Evolutionary conservation across 2,113 vertebrate genomes (phyloP).

Genomic region (Cyanoramphus novaezelandiae): DNA sequence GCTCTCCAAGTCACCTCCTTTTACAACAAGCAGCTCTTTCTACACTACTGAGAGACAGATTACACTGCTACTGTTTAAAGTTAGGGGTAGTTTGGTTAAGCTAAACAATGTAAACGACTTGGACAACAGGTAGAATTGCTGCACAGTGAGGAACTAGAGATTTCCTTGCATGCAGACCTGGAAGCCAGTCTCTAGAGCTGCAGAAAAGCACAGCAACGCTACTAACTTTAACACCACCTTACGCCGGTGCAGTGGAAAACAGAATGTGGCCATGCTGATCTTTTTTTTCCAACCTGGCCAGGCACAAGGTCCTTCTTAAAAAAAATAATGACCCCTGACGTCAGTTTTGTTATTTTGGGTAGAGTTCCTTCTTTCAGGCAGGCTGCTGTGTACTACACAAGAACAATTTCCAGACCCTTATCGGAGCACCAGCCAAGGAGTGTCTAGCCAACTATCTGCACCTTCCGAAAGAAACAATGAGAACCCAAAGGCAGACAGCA

Average conservation of each 20-base stretch:
- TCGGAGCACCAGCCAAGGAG: slow-evolving; percentile 73
- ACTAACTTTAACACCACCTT: background rate
- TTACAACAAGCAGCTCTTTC: background rate
- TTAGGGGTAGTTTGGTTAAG: background rate
- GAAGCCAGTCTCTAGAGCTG: background rate
- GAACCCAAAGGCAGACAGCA: slow-evolving; percentile 62
- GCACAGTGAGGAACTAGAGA: background rate
- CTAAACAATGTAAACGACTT: background rate
- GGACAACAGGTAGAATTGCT: background rate
- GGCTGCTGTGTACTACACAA: slow-evolving; percentile 61
- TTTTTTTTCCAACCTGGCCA: background rate
- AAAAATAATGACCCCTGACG: background rate
- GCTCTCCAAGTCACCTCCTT: background rate
- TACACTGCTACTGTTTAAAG: background rate
- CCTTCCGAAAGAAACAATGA: slow-evolving; percentile 74
- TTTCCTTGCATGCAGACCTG: background rate
- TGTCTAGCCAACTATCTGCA: slow-evolving; percentile 76
- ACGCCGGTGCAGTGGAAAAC: background rate
- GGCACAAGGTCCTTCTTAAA: background rate
- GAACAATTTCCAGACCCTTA: slow-evolving; percentile 76
- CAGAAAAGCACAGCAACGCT: background rate
- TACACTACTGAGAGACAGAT: accelerated
- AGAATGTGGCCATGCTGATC: background rate
- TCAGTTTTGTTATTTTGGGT: slow-evolving; percentile 45
- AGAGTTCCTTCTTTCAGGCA: slow-evolving; percentile 48